Base-by-base conservation (phyloP, 2,797 vertebrate species). In the Australoheros facetus region DNA sequence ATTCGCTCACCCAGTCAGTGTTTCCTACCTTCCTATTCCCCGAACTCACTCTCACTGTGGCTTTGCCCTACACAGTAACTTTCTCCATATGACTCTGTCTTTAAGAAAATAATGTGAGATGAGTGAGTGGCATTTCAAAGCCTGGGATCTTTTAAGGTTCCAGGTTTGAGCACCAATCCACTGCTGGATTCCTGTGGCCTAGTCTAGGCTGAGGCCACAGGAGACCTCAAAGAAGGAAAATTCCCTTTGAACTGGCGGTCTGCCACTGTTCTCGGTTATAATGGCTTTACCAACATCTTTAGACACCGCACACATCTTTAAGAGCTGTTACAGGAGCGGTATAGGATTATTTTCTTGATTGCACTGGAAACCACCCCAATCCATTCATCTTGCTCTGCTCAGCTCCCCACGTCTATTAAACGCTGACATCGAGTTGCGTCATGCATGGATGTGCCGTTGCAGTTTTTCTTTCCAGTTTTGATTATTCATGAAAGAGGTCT, bases 101-200 rank as follows among this genome's bases (percentile, higher is more conserved):
- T 87, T 80, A 79, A 80, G 82, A 92, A 86, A 89, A 85, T 56
- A 80, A 87, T 78, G 82, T 79, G 88, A 94, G 86, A 88, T 74
- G 81, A 87, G 81, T 83, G 92, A 87, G 83, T 89, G 83, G 88
- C 79, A 66, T 84, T 92, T 93, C 91, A 90, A 91, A 94, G 85
- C 87, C 79, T 30, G 53, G 88, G 93, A 93, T 94, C 94, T 76
- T 90, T 94, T 94, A 94, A 93, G 94, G 92, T 80, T 75, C 80
- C 45, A 69, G 64, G 64, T 53, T 84, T 59, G 74, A 86, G 91
- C 87, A 87, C 92, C 89, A 91, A 92, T 92, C 85, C 88, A 59
- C 85, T 54, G 13, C 90, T 86, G 86, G 92, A 95, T 95, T 96
- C 95, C 94, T 96, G 95, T 5, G 94, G 95, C 94, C 88, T 87